A percentile compares a stretch with the other conserved stretches of the same genome.
Evolutionary conservation across 2,113 vertebrate genomes (phyloP).

Genomic region (Eclectus roratus): DNA sequence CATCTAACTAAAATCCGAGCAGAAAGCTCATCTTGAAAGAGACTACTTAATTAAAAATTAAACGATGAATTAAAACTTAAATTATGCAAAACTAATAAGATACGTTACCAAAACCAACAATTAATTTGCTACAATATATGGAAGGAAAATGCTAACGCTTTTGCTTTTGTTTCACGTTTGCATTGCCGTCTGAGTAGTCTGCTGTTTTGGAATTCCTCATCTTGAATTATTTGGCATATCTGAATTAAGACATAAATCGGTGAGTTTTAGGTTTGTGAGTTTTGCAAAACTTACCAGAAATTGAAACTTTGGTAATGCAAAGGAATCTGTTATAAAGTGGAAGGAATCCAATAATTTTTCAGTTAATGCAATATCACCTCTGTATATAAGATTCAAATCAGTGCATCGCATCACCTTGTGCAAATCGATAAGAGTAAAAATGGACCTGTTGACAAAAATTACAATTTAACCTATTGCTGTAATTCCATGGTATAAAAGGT

Average conservation of each 20-base stretch:
- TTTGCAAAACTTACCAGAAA: conserved; percentile 61
- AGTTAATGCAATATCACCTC: conserved; percentile 37
- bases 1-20: conserved; percentile 62
- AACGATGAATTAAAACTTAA: conserved; percentile 81
- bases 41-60: conserved; percentile 82
- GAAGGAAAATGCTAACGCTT: conserved; percentile 64
- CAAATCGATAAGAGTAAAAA: conserved; percentile 55
- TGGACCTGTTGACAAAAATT: conserved; percentile 40
- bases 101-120: conserved; percentile 73
- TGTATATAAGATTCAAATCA: conserved; percentile 54
- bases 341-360: conserved; percentile 35
- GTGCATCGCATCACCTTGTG: conserved; percentile 4
- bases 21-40: conserved; percentile 73
- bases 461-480: conserved; percentile 27
- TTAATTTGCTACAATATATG: conserved; percentile 70
- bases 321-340: background rate
- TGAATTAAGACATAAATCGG: conserved; percentile 64
- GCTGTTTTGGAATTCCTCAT: conserved; percentile 53
- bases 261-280: conserved; percentile 55
- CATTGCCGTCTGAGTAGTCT: conserved; percentile 22
- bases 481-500: conserved; percentile 17
- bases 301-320: conserved; percentile 44
- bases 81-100: conserved; percentile 83
- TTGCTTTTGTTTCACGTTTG: conserved; percentile 67
- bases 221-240: conserved; percentile 39